These are phyloP conservation scores for Acanthosepion esculentum DNA, from an alignment of 2,888 invertebrate species.

Conservation along the genomic window DNA sequence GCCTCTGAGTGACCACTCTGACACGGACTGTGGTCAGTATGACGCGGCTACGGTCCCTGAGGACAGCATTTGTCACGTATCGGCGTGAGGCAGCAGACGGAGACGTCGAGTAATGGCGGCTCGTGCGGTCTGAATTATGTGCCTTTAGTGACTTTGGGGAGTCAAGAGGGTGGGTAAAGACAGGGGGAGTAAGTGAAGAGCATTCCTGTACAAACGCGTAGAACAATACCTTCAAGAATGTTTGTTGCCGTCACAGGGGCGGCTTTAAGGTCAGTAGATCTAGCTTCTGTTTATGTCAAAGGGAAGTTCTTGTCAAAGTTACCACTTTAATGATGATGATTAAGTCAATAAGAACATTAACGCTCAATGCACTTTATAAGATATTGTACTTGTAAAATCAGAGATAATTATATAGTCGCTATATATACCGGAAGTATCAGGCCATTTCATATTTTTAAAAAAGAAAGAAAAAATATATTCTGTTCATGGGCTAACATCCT, in stretches of 20 bases:
- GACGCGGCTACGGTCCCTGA: background rate
- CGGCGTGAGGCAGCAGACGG: background rate
- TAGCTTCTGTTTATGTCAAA: too few species aligned
- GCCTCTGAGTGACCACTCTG: background rate
- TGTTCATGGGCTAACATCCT: too few species aligned
- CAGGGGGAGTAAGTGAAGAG: background rate
- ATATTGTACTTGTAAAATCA: too few species aligned
- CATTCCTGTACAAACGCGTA: background rate
- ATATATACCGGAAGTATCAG: too few species aligned
- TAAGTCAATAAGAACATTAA: too few species aligned
- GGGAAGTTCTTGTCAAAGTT: too few species aligned
- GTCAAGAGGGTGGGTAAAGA: background rate
- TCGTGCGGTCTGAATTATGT: background rate
- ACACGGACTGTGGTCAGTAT: background rate
- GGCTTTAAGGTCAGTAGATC: background rate
- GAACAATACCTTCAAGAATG: background rate
- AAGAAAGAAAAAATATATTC: too few species aligned
- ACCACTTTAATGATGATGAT: too few species aligned
- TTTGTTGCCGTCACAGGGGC: background rate
- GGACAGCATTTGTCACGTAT: slow-evolving; percentile 9
- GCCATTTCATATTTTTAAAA: too few species aligned
- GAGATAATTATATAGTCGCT: too few species aligned
- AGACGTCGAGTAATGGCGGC: background rate
- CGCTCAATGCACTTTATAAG: too few species aligned
- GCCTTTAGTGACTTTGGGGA: background rate